Conservation (phyloP, 35 echinoderm and acorn worm genomes). For the Apostichopus parvimensis region DNA sequence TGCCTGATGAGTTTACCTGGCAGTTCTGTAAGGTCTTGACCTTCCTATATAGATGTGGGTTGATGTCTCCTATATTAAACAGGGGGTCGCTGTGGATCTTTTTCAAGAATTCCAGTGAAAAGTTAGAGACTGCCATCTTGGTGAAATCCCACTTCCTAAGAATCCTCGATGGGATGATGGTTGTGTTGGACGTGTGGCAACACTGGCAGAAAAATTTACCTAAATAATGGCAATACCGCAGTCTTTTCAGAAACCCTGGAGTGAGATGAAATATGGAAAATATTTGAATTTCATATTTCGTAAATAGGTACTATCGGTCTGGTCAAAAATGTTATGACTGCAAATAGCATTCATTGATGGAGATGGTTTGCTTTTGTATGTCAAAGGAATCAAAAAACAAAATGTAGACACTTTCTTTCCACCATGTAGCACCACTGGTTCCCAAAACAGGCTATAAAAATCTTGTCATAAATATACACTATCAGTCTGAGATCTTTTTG, state of each 20-base stretch:
- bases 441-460: no score
- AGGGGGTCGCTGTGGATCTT: slow-evolving; percentile 89
- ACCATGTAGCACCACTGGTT: no score
- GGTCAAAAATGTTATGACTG: no score
- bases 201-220: slow-evolving; percentile 99
- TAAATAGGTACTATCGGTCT: no score
- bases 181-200: slow-evolving; percentile 77
- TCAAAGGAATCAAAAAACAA: no score
- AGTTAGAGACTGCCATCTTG: slow-evolving; percentile 82
- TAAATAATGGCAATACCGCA: slow-evolving; percentile 92
- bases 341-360: no score
- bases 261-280: not conserved
- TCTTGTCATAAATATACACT: no score
- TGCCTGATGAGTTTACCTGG: slow-evolving; percentile 78
- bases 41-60: slow-evolving; percentile 74
- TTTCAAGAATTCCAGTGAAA: slow-evolving; percentile 76
- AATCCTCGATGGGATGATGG: slow-evolving; percentile 72
- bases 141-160: slow-evolving; percentile 94
- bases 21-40: slow-evolving; percentile 66
- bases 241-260: slow-evolving; percentile 86
- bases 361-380: no score
- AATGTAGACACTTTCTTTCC: no score
- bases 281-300: not conserved
- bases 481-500: no score
- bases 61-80: slow-evolving; percentile 87